phyloP scores from a whole-genome alignment of 2,797 vertebrate species.

The Falco concolor region DNA sequence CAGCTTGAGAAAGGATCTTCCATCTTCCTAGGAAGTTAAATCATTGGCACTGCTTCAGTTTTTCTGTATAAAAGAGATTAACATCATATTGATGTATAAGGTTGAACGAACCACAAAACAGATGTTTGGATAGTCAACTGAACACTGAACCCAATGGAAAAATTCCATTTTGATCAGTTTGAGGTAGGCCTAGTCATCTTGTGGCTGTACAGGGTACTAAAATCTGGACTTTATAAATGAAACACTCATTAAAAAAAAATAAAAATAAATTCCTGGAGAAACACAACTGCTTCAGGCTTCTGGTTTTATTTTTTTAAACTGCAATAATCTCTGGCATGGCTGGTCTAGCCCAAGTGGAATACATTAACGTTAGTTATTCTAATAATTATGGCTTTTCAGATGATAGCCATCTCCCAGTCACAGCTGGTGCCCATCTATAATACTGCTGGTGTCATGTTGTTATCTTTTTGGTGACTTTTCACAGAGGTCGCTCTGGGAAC shows the following conservation, averaged over 20 bases:
- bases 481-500: not conserved
- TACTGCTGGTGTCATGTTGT: not conserved
- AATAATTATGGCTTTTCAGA: not conserved
- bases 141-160: conserved; percentile 43
- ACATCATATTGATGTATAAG: conserved; percentile 55
- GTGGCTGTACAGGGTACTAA: conserved; percentile 19
- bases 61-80: conserved; percentile 61
- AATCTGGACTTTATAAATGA: conserved; percentile 28
- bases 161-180: conserved; percentile 59
- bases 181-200: conserved; percentile 5
- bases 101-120: conserved; percentile 50
- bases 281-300: not conserved
- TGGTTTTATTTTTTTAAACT: not conserved
- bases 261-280: not conserved
- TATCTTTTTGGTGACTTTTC: not conserved
- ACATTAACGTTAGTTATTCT: not conserved
- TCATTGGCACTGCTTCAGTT: conserved; percentile 22
- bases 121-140: conserved; percentile 56
- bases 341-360: not conserved
- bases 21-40: conserved; percentile 47
- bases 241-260: not conserved
- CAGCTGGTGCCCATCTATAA: not conserved
- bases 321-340: not conserved
- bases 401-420: not conserved
- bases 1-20: conserved; percentile 52